These are phyloP conservation scores for Amphilophus citrinellus DNA, from an alignment of 2,113 vertebrate species.

Conservation along the genomic window DNA sequence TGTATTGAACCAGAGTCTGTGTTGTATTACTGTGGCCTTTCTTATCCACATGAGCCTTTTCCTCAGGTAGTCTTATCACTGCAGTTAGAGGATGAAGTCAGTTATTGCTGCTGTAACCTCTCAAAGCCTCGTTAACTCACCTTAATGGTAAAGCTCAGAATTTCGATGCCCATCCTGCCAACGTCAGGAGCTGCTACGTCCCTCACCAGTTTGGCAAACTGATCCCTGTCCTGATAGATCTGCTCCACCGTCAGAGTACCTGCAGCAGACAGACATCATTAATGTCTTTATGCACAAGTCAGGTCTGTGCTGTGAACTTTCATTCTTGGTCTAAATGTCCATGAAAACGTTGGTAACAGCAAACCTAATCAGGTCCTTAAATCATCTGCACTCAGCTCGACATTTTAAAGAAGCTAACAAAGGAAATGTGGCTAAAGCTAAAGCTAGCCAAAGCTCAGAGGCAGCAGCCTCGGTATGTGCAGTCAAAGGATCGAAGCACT, in stretches of 20 bases:
- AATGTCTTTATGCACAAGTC: neutral
- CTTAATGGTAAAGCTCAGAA: slow-evolving; percentile 98
- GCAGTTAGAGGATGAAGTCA: neutral
- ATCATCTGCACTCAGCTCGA: neutral
- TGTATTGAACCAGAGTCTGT: neutral
- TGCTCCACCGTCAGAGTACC: slow-evolving; percentile 96
- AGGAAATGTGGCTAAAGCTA: neutral
- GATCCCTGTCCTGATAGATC: slow-evolving; percentile 96
- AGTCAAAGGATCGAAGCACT: neutral
- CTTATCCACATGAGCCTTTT: neutral
- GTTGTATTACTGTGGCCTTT: neutral
- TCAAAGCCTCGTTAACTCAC: slow-evolving; percentile 67
- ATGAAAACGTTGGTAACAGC: neutral
- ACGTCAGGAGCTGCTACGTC: slow-evolving; percentile 95
- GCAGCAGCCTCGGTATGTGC: neutral
- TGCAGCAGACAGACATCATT: slow-evolving; percentile 49
- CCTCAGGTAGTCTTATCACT: neutral
- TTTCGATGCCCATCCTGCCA: slow-evolving; percentile 96
- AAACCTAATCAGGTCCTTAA: neutral
- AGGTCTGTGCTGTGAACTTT: neutral
- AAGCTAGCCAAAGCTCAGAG: neutral
- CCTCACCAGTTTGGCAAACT: slow-evolving; percentile 94
- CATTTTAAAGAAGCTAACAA: neutral
- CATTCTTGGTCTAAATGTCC: neutral
- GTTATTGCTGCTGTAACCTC: neutral